A percentile compares a stretch with the other conserved stretches of the same genome.
Evolutionary conservation across 2,888 invertebrate species (phyloP).

Genomic region (Arctia plantaginis): DNA sequence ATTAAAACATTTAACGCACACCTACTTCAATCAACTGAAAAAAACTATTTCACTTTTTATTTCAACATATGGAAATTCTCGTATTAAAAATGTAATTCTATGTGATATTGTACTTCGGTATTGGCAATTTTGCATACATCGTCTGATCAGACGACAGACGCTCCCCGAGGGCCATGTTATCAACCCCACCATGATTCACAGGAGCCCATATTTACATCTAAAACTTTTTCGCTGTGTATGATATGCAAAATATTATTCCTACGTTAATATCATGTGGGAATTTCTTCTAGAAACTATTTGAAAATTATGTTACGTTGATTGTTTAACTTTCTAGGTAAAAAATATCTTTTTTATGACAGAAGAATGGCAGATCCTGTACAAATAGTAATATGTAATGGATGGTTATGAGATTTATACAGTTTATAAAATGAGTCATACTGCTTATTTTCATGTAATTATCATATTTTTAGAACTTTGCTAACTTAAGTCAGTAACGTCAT

Average conservation of each 20-base stretch:
- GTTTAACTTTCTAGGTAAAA: background rate
- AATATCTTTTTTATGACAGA: background rate
- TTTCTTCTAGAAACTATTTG: background rate
- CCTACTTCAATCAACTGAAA: background rate
- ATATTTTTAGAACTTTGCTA: too few species aligned
- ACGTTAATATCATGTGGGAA: constrained; percentile 12
- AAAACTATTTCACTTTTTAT: background rate
- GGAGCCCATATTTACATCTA: constrained; percentile 50
- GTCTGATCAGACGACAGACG: constrained; percentile 57
- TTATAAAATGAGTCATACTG: too few species aligned
- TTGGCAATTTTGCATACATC: constrained; percentile 70
- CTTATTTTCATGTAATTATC: too few species aligned
- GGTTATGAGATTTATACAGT: too few species aligned
- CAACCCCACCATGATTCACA: constrained; percentile 55
- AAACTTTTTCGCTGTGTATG: constrained; percentile 43
- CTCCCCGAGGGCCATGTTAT: constrained; percentile 58
- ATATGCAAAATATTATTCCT: constrained; percentile 20
- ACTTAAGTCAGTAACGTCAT: constrained; percentile 65
- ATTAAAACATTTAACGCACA: constrained; percentile 1
- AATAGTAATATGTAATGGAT: too few species aligned
- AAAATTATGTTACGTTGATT: background rate
- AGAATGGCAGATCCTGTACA: too few species aligned
- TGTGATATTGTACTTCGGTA: constrained; percentile 59
- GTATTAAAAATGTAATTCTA: constrained; percentile 61
- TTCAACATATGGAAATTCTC: constrained; percentile 32